Evolutionary conservation across 1,140 invertebrate genomes (phyloP), one percentile per base, ranked within the genome.

Genomic region (Papilio aristodemus): DNA sequence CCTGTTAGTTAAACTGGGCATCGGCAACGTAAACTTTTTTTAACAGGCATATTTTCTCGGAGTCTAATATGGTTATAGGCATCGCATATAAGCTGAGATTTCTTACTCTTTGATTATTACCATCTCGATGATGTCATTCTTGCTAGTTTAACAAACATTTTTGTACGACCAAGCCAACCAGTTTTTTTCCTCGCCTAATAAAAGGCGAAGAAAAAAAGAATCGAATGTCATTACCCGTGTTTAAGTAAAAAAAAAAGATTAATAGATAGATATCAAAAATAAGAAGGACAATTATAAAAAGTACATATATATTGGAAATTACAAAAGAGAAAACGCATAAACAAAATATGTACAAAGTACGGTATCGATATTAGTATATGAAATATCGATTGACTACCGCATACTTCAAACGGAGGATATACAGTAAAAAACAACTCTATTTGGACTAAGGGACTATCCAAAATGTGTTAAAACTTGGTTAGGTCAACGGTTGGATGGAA

Each of bases 41-140:
- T 22, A 2, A 22, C 8, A 13, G 6, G 13, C 5, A 54, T 1
- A 22, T 10, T 0, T 54, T 54, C 46, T 54, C 10, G n/a, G 46
- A 54, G 46, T 54, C 22, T 11, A 54, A 25, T n/a, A 32, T 22
- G n/a, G 5, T 22, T 22, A 36, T 62, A 62, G 59, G 59, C 59
- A 62, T 38, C 7, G 38, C 14, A 17, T 22, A 11, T n/a, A 11
- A 22, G 27, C 36, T 62, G 27, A 36, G 59, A 62, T 38, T 62
- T 62, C n/a, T 62, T 62, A 62, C 9, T 62, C 36, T 62, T 37
- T 62, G 59, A 62, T 19, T 62, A 36, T 62, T 62, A 19, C 58
- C n/a, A 14, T 14, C 43, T 2, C 10, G 36, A 62, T 62, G 59
- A 62, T 62, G 59, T 62, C 59, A 62, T 62, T 11, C 8, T 62